These are phyloP conservation scores for Girardinus metallicus DNA, from an alignment of 2,797 vertebrate species.

Conservation along the genomic window DNA sequence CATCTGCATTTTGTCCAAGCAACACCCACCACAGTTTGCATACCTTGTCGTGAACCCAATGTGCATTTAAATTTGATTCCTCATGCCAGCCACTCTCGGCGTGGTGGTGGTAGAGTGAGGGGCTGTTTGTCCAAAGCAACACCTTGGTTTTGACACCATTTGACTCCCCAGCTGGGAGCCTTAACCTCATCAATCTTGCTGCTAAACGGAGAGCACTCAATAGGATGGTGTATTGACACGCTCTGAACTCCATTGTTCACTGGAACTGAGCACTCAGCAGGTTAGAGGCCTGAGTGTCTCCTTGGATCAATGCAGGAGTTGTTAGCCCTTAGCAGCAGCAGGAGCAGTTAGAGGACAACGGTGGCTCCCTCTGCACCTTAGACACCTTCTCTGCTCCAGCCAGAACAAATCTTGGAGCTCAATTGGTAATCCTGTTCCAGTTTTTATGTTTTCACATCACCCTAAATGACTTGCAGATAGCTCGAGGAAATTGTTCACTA, in stretches of 20 bases:
- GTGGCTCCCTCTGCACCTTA: constrained; percentile 38
- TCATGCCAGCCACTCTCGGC: constrained; percentile 8
- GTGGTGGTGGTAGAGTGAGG: constrained; percentile 22
- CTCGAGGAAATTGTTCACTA: constrained; percentile 20
- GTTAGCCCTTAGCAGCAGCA: constrained; percentile 75
- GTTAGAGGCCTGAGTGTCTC: constrained; percentile 84
- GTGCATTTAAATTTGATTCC: constrained; percentile 12
- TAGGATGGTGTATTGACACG: constrained; percentile 83
- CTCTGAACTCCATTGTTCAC: constrained; percentile 84
- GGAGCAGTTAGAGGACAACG: constrained; percentile 59
- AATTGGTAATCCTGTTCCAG: constrained; percentile 16
- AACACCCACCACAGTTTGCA: constrained; percentile 33
- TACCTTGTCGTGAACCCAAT: constrained; percentile 14
- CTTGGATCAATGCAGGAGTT: constrained; percentile 81
- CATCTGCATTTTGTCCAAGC: constrained; percentile 54
- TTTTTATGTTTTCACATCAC: constrained; percentile 36
- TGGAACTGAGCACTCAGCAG: constrained; percentile 86
- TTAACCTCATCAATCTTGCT: constrained; percentile 84
- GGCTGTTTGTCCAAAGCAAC: constrained; percentile 68
- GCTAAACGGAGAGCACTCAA: constrained; percentile 85
- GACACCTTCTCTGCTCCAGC: constrained; percentile 41
- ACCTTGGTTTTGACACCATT: constrained; percentile 78
- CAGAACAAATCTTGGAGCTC: constrained; percentile 44
- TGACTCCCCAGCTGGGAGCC: constrained; percentile 72
- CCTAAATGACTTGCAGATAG: constrained; percentile 22